Evolutionary conservation across 1,140 invertebrate genomes (phyloP), one percentile per base, ranked within the genome.

Genomic region (Muscidifurax raptorellus): DNA sequence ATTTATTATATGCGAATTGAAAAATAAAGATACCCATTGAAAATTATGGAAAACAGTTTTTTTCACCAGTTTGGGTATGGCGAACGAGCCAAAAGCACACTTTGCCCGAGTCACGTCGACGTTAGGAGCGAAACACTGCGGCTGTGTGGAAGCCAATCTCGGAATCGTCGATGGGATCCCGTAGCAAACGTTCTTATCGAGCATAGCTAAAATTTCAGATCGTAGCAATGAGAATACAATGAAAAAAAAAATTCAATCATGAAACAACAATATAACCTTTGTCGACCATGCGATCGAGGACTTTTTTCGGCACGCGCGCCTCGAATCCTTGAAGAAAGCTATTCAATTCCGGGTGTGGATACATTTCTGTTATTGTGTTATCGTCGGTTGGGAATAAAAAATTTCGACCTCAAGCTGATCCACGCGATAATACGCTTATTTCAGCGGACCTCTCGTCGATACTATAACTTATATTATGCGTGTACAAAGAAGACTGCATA

Each of bases 61-160:
- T 74, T 83, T 69, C n/a, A 90, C 89, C 80, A 90, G 85, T 82
- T 88, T 88, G 15, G 88, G 85, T 10, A 90, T 69, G 40, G 88
- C 89, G 52, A 82, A 85, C 59, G 64, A 40, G 7, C 87, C 87
- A 69, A 82, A 89, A 79, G 86, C 88, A 44, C 85, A 86, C 79
- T 86, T 75, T 1, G 87, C 86, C 44, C 80, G 72, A 67, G 85
- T 88, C 47, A 87, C 59, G 32, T 88, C 87, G 44, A 88, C 86
- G 44, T 87, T 75, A 27, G 86, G 86, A 40, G 85, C 86, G 66
- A 82, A 88, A 64, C 80, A 88, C 80, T 87, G 86, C 47, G 89
- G 86, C 52, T 89, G 85, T 1, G 27, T 77, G 64, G 86, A 82
- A 76, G 44, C 76, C 28, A 88, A 25, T 81, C 85, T 47, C n/a